phyloP scores from a whole-genome alignment of 35 echinoderm and acorn worm species.

The Patiria miniata region DNA sequence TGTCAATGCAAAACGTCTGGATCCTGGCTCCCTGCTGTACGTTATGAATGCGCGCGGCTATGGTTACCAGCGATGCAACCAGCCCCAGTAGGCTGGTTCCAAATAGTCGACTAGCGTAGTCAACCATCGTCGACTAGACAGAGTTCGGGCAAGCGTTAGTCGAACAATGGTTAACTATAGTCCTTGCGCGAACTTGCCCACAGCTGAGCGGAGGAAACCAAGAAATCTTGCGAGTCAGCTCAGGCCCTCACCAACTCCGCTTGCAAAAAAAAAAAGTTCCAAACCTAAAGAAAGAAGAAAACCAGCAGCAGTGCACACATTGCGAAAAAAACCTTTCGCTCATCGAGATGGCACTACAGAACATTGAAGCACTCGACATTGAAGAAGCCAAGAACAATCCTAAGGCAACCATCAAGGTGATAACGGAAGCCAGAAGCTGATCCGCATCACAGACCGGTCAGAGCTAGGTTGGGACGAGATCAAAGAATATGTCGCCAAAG shows the following conservation, averaged over 20 bases:
- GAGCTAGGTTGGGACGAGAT: slow-evolving; percentile 43
- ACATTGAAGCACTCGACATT: not conserved
- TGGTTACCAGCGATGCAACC: no score
- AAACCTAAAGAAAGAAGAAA: not conserved
- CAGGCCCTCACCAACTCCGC: not conserved
- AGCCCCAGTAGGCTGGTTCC: no score
- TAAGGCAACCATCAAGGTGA: no score
- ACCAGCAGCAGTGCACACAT: not conserved
- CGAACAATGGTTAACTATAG: no score
- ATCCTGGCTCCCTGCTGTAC: no score
- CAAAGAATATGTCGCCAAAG: slow-evolving; percentile 26
- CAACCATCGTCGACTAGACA: no score
- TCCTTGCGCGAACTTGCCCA: no score
- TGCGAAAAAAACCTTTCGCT: not conserved
- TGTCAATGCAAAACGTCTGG: no score
- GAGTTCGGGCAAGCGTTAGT: no score
- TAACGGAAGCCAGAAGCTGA: slow-evolving; percentile 28
- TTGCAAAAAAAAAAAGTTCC: slow-evolving; percentile 2
- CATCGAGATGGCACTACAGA: not conserved
- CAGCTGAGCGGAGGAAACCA: slow-evolving; percentile 11
- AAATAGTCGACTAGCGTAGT: no score
- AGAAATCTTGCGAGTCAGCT: slow-evolving; percentile 6
- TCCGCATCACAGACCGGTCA: slow-evolving; percentile 32
- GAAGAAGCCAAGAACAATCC: no score
- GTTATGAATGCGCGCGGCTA: no score